A percentile compares a stretch with the other conserved stretches of the same genome.
Evolutionary conservation across 2,797 vertebrate species (phyloP).

Genomic region (Acrossocheilus fasciatus): DNA sequence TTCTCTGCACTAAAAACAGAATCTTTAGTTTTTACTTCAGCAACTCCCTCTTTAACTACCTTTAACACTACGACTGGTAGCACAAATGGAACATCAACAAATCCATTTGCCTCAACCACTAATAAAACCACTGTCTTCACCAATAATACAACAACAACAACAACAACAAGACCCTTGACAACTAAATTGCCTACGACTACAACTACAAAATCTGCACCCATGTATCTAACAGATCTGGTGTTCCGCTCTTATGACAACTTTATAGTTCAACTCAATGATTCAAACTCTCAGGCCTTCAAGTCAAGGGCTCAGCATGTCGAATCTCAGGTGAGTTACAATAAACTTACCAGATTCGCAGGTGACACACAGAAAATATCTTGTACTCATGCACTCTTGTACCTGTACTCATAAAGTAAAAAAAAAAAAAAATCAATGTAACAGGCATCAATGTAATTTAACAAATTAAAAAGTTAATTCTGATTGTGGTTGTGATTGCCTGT

Average conservation of each 20-base stretch:
- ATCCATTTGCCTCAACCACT: neutral
- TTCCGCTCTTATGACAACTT: neutral
- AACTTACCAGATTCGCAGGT: neutral
- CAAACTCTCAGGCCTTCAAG: neutral
- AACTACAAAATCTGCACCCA: rapidly evolving
- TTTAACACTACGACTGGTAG: neutral
- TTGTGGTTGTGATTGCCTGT: neutral
- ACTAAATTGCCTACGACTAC: neutral
- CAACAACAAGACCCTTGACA: neutral
- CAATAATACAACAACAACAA: neutral
- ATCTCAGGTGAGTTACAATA: neutral
- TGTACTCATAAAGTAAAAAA: neutral
- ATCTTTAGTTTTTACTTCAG: neutral
- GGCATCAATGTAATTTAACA: neutral
- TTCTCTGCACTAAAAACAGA: neutral
- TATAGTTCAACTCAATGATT: neutral
- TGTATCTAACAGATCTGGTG: neutral
- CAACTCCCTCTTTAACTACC: neutral
- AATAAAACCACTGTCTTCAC: neutral
- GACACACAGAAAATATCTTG: neutral
- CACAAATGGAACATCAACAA: neutral
- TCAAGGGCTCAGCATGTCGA: neutral
- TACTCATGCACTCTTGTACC: too few relatives aligned
- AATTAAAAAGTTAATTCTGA: neutral
- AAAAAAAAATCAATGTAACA: neutral